phyloP scores from a whole-genome alignment of 1,140 invertebrate species.

The Cyrtorhinus lividipennis region DNA sequence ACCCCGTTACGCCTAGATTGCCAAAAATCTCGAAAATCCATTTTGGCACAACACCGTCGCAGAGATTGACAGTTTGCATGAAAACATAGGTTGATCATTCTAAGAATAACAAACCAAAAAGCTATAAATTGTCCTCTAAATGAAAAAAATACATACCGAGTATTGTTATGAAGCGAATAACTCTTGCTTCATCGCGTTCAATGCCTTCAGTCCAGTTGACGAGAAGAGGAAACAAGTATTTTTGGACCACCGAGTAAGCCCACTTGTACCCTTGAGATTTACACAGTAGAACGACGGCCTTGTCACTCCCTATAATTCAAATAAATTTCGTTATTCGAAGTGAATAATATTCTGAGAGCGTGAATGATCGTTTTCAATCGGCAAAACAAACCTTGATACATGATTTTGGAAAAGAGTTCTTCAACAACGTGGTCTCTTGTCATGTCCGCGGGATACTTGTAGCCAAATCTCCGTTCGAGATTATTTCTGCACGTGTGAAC shows the following conservation, averaged over 20 bases:
- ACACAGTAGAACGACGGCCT: background rate
- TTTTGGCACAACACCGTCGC: too few species aligned
- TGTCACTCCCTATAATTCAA: background rate
- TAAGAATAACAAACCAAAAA: too few species aligned
- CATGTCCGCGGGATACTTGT: background rate
- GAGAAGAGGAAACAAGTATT: background rate
- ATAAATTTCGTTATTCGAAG: too few species aligned
- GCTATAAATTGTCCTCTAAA: too few species aligned
- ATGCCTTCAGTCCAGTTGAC: background rate
- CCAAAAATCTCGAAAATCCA: too few species aligned
- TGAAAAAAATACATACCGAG: background rate
- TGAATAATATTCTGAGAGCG: too few species aligned
- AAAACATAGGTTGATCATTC: too few species aligned
- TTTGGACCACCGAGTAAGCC: background rate
- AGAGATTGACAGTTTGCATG: too few species aligned
- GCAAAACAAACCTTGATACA: too few species aligned
- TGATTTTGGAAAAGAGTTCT: background rate
- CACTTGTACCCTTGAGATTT: conserved; percentile 1
- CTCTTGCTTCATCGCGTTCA: background rate
- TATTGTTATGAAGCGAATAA: background rate
- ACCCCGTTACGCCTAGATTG: too few species aligned
- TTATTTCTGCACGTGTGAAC: background rate
- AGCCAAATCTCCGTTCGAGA: background rate
- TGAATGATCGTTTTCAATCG: too few species aligned
- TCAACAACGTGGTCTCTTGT: background rate